Base-by-base conservation (phyloP, 2,888 invertebrate genomes). In the Neria commutata region DNA sequence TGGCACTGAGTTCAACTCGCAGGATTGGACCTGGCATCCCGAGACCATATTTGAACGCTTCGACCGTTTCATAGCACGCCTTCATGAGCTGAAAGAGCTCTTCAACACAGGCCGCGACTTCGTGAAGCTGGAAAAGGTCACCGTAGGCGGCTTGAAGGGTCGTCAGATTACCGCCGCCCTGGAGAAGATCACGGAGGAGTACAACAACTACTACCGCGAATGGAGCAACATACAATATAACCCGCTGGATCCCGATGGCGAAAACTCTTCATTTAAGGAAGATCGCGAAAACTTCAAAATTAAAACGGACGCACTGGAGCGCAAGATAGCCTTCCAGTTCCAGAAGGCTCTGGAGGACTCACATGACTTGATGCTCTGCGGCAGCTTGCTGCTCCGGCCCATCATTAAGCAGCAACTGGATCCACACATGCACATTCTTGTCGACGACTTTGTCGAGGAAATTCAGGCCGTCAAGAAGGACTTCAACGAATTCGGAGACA, bases 91-190 rank as follows among this genome's bases (percentile, higher is more conserved):
- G 4, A 84, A 90, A 81, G 83, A 84, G 2, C 85, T 96, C 64
- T 87, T 95, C 65, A 86, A 88, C 42, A 89, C 91, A 0, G 90
- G 90, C 0, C 83, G 89, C 2, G 95, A 96, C 77, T 94, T 94
- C 78, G 82, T 88, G 46, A 95, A 94, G 76, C 80, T 96, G 61
- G 96, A 97, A 79, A 94, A 92, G 76, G 88, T 94, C 1, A 91
- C 91, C 74, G 86, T 92, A 56, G 89, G 89, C 42, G 92, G 90
- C 0, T 74, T 89, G 6, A 84, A 86, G 58, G 90, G 89, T 1
- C 87, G 87, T 65, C 84, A 81, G 21, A 83, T 89, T 14, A 85
- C 85, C 54, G 77, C 81, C 1, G 86, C 85, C 60, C 82, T 87
- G 2, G 72, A 72, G 11, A 73, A 77, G n/a, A 78, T 84, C 29